phyloP scores from a whole-genome alignment of 1,140 invertebrate genomes.

The Saccostrea glomerata region DNA sequence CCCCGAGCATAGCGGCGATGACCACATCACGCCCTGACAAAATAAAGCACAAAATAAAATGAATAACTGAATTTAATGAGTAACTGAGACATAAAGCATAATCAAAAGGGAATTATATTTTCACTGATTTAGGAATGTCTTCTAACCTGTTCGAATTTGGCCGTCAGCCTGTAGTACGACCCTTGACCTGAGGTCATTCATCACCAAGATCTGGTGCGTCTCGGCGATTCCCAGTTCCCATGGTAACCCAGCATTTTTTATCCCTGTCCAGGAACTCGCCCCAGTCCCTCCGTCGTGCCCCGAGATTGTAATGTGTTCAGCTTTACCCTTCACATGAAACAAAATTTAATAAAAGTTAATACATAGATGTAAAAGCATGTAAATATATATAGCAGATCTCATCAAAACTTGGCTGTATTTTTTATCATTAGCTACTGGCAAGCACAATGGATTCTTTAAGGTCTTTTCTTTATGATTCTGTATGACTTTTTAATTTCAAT shows the following conservation, averaged over 20 bases:
- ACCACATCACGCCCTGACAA: slow-evolving; percentile 93
- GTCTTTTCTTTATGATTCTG: too few species aligned
- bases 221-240: slow-evolving; percentile 99
- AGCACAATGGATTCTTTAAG: too few species aligned
- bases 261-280: slow-evolving; percentile 97
- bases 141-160: slow-evolving; percentile 75
- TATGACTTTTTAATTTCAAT: too few species aligned
- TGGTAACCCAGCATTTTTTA: slow-evolving; percentile 95
- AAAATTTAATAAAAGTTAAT: neutral
- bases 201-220: slow-evolving; percentile 95
- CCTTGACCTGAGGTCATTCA: slow-evolving; percentile 96
- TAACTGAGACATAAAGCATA: too few species aligned
- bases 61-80: too few species aligned
- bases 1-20: slow-evolving; percentile 95
- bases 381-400: too few species aligned
- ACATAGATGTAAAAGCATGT: neutral
- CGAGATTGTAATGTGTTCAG: slow-evolving; percentile 98
- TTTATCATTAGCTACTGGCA: too few species aligned
- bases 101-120: neutral
- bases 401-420: too few species aligned
- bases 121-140: neutral
- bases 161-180: slow-evolving; percentile 91
- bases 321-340: slow-evolving; percentile 87
- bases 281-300: slow-evolving; percentile 99
- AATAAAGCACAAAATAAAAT: neutral